Evolutionary conservation across 2,888 invertebrate genomes (phyloP).

Genomic region (Athalia circularis): DNA sequence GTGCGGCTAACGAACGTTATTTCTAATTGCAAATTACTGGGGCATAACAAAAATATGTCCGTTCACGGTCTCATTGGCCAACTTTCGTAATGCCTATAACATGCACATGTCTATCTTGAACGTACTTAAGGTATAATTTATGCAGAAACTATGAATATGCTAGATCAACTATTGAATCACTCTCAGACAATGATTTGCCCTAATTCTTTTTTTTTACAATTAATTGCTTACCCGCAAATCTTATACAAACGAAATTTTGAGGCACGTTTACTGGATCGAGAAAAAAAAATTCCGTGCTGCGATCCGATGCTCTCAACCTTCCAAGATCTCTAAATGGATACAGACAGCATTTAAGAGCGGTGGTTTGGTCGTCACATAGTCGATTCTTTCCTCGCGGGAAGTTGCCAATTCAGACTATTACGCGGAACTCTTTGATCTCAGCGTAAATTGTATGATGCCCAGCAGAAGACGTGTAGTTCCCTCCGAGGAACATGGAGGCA

Average conservation of each 20-base stretch:
- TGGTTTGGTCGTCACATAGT: slow-evolving; percentile 4
- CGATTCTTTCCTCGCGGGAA: slow-evolving; percentile 41
- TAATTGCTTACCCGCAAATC: neutral
- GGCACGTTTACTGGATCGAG: too few species aligned
- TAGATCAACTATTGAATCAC: slow-evolving; percentile 23
- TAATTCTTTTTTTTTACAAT: slow-evolving; percentile 11
- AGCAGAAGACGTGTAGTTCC: neutral
- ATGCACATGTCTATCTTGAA: neutral
- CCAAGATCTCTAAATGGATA: slow-evolving; percentile 11
- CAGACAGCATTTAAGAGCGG: slow-evolving; percentile 22
- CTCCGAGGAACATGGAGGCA: neutral
- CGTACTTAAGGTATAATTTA: neutral
- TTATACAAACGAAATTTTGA: neutral
- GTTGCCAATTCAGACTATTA: slow-evolving; percentile 41
- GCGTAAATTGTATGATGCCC: slow-evolving; percentile 17
- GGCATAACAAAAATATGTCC: slow-evolving; percentile 21
- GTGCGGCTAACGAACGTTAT: slow-evolving; percentile 19
- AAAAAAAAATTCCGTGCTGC: too few species aligned
- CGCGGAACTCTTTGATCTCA: slow-evolving; percentile 39
- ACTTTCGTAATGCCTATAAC: slow-evolving; percentile 38
- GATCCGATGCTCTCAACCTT: too few species aligned
- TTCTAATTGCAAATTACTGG: slow-evolving; percentile 40
- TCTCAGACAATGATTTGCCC: slow-evolving; percentile 29
- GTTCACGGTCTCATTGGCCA: slow-evolving; percentile 44
- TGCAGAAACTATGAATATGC: neutral